Conservation (phyloP, 2,113 vertebrate genomes). For the Mirounga angustirostris region DNA sequence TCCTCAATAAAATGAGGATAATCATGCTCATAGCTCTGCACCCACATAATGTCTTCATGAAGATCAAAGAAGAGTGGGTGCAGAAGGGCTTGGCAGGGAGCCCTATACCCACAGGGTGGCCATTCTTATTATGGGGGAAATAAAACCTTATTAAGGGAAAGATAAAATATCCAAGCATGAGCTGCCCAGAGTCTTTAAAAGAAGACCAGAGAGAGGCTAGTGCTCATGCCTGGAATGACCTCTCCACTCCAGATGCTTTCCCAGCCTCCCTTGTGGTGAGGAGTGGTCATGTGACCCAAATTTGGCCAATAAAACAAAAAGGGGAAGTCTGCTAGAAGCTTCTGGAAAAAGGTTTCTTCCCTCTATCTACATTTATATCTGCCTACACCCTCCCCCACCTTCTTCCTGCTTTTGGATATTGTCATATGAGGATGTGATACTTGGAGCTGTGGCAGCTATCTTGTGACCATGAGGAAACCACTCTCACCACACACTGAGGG, state of each 20-base stretch:
- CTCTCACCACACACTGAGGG: neutral
- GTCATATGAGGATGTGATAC: neutral
- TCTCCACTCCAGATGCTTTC: neutral
- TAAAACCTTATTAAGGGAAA: neutral
- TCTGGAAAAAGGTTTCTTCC: neutral
- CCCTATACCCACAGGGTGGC: neutral
- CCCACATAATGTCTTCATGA: neutral
- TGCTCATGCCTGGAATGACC: neutral
- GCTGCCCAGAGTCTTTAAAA: neutral
- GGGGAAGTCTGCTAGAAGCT: neutral
- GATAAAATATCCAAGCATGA: neutral
- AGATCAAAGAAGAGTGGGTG: neutral
- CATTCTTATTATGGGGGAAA: neutral
- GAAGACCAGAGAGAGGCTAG: neutral
- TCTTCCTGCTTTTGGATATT: neutral
- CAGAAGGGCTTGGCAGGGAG: neutral
- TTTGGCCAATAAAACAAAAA: neutral
- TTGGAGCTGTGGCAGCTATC: neutral
- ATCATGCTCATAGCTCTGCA: neutral
- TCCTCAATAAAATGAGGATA: neutral
- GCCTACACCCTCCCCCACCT: neutral
- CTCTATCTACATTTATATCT: neutral
- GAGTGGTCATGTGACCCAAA: neutral
- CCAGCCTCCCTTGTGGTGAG: neutral
- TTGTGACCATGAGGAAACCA: neutral